Evolutionary conservation across 2,888 invertebrate species (phyloP), one percentile per base, ranked within the genome.

Genomic region (Tolmerus cingulatus): DNA sequence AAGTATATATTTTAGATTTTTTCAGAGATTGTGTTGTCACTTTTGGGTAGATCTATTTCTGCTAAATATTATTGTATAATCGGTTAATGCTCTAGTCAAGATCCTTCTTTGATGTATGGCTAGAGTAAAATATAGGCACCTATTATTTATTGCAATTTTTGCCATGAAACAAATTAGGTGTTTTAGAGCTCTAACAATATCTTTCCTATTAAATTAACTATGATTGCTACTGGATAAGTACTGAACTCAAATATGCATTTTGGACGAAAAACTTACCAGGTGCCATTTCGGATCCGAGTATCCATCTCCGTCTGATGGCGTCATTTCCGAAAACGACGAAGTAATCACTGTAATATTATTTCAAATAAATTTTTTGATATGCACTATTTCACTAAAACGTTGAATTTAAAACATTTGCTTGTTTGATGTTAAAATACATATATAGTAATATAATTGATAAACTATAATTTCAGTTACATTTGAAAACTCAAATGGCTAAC

Each of bases 231-330:
- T 12, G 14, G 46, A 46, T 46, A 16, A 51, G n/a, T 51, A 51
- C 16, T 4, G 51, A n/a, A n/a, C n/a, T 51, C 5, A 5, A 1
- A 51, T 16, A 51, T n/a, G n/a, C n/a, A n/a, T 51, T 16, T n/a
- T 51, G n/a, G 3, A 51, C n/a, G 1, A 43, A 30, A 3, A n/a
- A 86, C 86, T 77, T 37, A 86, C 86, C 86, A 86, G 12, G 55
- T 86, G 51, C 86, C 86, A 86, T 55, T 77, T 86, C 51, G 86
- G 76, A 51, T 51, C 37, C 30, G 77, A 77, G 34, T 86, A 77
- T 86, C 66, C 82, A 34, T 86, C 86, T 51, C 43, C 55, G n/a
- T 76, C 76, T 27, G 86, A 19, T 19, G 86, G 86, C 16, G 86
- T 76, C 86, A 86, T 86, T 43, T 46, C 77, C 37, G 51, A 76